A percentile compares a stretch with the other conserved stretches of the same genome.
phyloP scores from a whole-genome alignment of 2,888 invertebrate genomes.

The Drosophila seclusa region DNA sequence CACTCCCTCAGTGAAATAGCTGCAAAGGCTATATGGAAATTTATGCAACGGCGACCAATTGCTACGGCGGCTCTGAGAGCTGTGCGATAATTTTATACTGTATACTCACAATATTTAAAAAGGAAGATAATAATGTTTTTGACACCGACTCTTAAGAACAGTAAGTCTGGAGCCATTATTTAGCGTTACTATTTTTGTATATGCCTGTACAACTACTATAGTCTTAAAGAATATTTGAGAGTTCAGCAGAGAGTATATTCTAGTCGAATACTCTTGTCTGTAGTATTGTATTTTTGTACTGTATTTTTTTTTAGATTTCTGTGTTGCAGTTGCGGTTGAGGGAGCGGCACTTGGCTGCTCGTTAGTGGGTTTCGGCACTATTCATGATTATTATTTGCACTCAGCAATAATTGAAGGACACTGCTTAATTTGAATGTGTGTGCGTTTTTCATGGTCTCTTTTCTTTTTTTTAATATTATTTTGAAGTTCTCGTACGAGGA shows the following conservation, averaged over 20 bases:
- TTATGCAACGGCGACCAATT: constrained; percentile 60
- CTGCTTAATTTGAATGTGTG: constrained; percentile 67
- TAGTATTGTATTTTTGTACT: neutral
- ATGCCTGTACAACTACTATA: neutral
- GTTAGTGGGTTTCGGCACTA: constrained; percentile 73
- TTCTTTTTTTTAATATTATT: neutral
- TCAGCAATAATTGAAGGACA: constrained; percentile 74
- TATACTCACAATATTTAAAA: no score
- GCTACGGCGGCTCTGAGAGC: constrained; percentile 60
- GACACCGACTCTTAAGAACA: neutral
- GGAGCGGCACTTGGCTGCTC: constrained; percentile 54
- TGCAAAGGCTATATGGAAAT: constrained; percentile 65
- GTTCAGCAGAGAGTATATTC: neutral
- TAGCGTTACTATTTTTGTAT: neutral
- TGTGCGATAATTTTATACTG: constrained; percentile 41
- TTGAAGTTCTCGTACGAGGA: constrained; percentile 84
- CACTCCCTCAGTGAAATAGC: constrained; percentile 26
- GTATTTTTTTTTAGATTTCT: constrained; percentile 16
- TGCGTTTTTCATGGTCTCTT: constrained; percentile 35
- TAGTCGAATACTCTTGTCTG: neutral
- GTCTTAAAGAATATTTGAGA: neutral
- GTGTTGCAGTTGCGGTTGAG: constrained; percentile 30
- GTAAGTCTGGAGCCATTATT: neutral
- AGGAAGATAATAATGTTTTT: neutral
- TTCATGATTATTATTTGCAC: constrained; percentile 80